Percentiles rank a stretch among this genome's conserved stretches.
Evolutionary conservation across 2,113 vertebrate genomes (phyloP).

Genomic region (Gallinago paraguaiae): DNA sequence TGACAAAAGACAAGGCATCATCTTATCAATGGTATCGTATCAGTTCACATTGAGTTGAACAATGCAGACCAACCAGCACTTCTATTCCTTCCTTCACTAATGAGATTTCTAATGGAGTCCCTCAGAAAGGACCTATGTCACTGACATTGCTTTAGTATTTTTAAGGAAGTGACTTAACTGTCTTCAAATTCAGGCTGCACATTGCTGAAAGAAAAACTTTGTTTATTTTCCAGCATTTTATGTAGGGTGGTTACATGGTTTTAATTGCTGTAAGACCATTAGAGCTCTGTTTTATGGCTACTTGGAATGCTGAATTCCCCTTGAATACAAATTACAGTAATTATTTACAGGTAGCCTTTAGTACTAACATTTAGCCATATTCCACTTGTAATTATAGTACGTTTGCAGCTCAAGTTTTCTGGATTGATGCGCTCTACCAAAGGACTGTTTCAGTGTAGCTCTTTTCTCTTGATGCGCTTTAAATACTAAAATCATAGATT

Average conservation of each 20-base stretch:
- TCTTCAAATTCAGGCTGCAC: background rate
- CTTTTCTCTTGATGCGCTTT: background rate
- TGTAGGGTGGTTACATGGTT: background rate
- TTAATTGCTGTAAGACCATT: slow-evolving; percentile 15
- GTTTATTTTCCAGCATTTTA: background rate
- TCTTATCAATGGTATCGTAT: background rate
- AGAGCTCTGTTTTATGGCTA: background rate
- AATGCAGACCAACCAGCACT: background rate
- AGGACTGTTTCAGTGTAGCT: background rate
- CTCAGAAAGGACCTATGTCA: background rate
- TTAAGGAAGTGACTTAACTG: background rate
- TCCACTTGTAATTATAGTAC: background rate
- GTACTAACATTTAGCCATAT: background rate
- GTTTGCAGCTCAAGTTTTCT: background rate
- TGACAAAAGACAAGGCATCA: background rate
- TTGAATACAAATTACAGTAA: background rate
- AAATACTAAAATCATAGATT: background rate
- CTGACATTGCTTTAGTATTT: background rate
- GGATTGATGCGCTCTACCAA: background rate
- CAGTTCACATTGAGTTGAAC: background rate
- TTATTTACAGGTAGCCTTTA: background rate
- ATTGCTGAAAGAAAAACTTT: background rate
- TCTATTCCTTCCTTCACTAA: background rate
- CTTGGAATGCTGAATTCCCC: background rate
- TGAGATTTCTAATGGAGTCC: background rate